Evolutionary conservation across 2,113 vertebrate species (phyloP), one percentile per base, ranked within the genome.

Genomic region (Stegastes partitus): DNA sequence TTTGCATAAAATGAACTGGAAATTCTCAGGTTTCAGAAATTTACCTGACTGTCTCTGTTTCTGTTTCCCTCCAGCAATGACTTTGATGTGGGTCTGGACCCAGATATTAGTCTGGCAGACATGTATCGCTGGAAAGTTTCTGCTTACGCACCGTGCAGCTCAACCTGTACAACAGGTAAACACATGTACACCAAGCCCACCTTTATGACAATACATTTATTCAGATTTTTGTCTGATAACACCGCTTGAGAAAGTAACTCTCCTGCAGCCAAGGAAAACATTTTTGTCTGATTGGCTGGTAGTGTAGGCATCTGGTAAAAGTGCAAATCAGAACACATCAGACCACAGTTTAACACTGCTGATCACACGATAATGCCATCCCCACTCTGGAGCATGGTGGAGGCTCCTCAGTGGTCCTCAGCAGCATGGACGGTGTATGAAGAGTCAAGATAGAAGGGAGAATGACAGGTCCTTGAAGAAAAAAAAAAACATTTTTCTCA

Each of bases 91-190:
- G 94, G 92, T 0, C 39, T 94, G 53, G 93, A 94, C 58, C 94
- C 92, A 0, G 96, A 97, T 68, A 92, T 96, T 79, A 96, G 96
- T 78, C 80, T 95, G 92, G 95, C 95, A 56, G 97, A 96, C 89
- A 95, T 96, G 96, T 97, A 97, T 81, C 94, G 95, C 63, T 97
- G 97, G 97, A 97, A 97, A 81, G 93, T 97, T 82, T 97, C 97
- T 57, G 96, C 95, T 54, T 96, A 96, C 22, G 96, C 96, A 49
- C 97, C 97, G 18, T 97, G 97, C 93, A 97, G 97, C 88, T 95
- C 97, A 34, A 97, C 97, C 0, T 97, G 97, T 87, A 96, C 96
- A 8, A 96, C 97, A 93, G 97, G 97, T 97, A 95, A 82, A 25
- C 74, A 80, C 66, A 21, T 16, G 2, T 5, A 85, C 65, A 63